phyloP scores from a whole-genome alignment of 1,140 invertebrate genomes.

The Diprion similis region DNA sequence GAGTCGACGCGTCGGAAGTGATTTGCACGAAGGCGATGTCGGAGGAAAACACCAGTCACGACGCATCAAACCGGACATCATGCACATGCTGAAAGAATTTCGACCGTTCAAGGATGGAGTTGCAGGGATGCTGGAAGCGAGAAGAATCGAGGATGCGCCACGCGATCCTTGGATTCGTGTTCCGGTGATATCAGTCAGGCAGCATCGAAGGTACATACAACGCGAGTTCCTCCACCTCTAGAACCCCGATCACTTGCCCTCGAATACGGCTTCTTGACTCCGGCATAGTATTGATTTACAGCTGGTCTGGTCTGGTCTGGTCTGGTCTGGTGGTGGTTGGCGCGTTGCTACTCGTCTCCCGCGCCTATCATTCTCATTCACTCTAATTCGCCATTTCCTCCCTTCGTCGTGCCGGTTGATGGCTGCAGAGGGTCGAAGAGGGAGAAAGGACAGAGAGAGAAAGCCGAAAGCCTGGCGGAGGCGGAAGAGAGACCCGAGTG shows the following conservation, averaged over 20 bases:
- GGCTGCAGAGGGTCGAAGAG: constrained; percentile 20
- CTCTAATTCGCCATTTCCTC: constrained; percentile 47
- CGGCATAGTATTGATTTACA: constrained; percentile 43
- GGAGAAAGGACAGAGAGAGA: constrained; percentile 18
- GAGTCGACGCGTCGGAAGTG: neutral
- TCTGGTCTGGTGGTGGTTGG: neutral
- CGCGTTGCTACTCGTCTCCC: constrained; percentile 22
- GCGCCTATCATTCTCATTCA: constrained; percentile 40
- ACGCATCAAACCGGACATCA: no score
- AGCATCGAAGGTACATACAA: constrained; percentile 1
- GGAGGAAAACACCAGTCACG: neutral
- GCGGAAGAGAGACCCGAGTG: constrained; percentile 13
- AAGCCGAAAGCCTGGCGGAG: constrained; percentile 26
- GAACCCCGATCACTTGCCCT: constrained; percentile 31
- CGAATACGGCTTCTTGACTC: constrained; percentile 31
- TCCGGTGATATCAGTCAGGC: neutral
- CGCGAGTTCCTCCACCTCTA: neutral
- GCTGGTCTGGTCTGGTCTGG: constrained; percentile 30
- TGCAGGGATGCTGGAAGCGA: neutral
- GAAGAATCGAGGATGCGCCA: neutral
- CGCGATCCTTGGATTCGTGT: constrained; percentile 5
- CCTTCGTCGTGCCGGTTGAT: constrained; percentile 33
- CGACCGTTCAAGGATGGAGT: no score
- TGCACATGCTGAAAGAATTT: no score
- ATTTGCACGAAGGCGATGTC: neutral